These are phyloP conservation scores for Heliothis subflexa DNA, from an alignment of 1,140 invertebrate species.

Conservation along the genomic window DNA sequence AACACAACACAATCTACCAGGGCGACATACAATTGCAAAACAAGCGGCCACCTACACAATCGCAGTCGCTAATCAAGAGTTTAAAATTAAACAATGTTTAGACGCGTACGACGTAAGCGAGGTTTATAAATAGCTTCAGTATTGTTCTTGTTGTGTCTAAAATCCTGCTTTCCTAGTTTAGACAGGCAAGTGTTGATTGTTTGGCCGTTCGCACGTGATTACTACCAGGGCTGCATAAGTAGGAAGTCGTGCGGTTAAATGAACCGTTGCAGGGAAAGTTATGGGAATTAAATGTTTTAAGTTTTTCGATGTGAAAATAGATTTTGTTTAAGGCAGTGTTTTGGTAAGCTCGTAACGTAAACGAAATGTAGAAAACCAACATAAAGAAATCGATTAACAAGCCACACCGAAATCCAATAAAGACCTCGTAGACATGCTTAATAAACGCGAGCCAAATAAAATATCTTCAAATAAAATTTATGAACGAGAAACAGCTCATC, in stretches of 20 bases:
- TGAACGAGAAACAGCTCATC: conserved; percentile 27
- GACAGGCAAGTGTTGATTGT: conserved; percentile 38
- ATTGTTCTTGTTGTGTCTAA: conserved; percentile 41
- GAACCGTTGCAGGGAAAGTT: neutral
- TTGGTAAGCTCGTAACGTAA: neutral
- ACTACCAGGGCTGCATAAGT: conserved; percentile 4
- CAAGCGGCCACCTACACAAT: conserved; percentile 14
- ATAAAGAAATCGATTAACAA: conserved; percentile 29
- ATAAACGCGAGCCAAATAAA: conserved; percentile 6
- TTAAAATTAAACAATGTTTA: conserved; percentile 42
- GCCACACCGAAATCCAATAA: conserved; percentile 20
- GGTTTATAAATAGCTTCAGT: conserved; percentile 16
- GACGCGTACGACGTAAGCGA: conserved; percentile 20
- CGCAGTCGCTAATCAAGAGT: conserved; percentile 11
- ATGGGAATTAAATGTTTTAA: conserved; percentile 7
- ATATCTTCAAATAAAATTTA: conserved; percentile 22
- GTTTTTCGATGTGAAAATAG: conserved; percentile 22
- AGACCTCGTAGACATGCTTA: conserved; percentile 8
- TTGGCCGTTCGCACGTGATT: conserved; percentile 42
- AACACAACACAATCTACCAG: neutral
- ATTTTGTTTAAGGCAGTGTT: neutral
- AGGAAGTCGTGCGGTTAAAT: conserved; percentile 23
- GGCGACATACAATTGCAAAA: conserved; percentile 22
- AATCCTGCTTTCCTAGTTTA: conserved; percentile 24
- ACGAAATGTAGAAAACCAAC: neutral